These are phyloP conservation scores for Artemia sp. DNA, from an alignment of 2,888 invertebrate genomes.

Conservation along the genomic window DNA sequence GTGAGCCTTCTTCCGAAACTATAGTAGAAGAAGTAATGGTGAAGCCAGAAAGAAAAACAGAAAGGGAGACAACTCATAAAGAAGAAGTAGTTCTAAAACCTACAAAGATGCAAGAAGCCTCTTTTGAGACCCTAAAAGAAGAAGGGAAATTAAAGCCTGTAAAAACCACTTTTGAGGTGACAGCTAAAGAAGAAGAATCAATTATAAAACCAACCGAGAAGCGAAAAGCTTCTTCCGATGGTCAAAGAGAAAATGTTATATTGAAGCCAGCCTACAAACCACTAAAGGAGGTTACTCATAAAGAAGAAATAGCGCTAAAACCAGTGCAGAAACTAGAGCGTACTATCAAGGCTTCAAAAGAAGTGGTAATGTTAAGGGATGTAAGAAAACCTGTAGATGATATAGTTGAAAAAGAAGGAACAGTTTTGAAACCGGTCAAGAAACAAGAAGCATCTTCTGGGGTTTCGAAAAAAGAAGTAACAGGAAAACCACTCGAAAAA, in stretches of 20 bases:
- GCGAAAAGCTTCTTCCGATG: background rate
- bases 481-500: background rate
- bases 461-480: background rate
- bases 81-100: constrained; percentile 18
- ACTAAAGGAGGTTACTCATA: constrained; percentile 25
- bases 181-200: constrained; percentile 28
- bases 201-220: constrained; percentile 28
- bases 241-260: background rate
- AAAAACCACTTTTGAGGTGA: constrained; percentile 22
- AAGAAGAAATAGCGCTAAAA: constrained; percentile 16
- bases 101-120: background rate
- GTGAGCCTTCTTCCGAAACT: background rate
- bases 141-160: background rate
- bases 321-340: constrained; percentile 18
- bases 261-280: constrained; percentile 24
- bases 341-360: background rate
- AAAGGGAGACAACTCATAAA: constrained; percentile 15
- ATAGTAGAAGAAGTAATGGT: background rate
- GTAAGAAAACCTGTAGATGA: background rate
- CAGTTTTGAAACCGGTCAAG: constrained; percentile 29
- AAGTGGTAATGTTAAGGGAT: too few species aligned
- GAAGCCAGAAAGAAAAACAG: constrained; percentile 12
- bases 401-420: constrained; percentile 27
- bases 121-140: background rate
- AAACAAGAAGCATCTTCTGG: constrained; percentile 26